Percentiles rank a stretch among this genome's conserved stretches.
Conservation (phyloP, 2,888 invertebrate genomes). For the Baccha elongata region DNA sequence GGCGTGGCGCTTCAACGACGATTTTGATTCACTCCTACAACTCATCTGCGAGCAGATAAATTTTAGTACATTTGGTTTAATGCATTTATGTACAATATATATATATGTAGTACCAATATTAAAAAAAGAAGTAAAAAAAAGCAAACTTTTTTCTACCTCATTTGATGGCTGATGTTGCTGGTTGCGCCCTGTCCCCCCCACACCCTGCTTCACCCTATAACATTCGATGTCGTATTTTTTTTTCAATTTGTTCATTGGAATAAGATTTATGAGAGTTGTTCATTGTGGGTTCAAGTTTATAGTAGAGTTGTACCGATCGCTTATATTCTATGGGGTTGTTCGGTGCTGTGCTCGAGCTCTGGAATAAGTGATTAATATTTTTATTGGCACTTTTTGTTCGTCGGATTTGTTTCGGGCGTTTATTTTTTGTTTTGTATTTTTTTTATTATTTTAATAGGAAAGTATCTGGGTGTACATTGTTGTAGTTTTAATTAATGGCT, state of each 20-base stretch:
- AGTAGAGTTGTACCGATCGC: slow-evolving; percentile 63
- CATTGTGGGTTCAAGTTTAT: slow-evolving; percentile 74
- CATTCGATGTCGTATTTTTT: slow-evolving; percentile 54
- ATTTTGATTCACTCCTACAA: slow-evolving; percentile 74
- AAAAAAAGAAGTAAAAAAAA: slow-evolving; percentile 27
- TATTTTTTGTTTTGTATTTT: slow-evolving; percentile 24
- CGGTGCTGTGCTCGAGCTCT: slow-evolving; percentile 47
- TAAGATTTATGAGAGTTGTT: slow-evolving; percentile 72
- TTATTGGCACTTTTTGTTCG: slow-evolving; percentile 73
- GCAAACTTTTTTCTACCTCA: slow-evolving; percentile 65
- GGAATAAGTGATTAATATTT: slow-evolving; percentile 73
- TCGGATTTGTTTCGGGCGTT: slow-evolving; percentile 66
- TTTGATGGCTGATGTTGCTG: slow-evolving; percentile 71
- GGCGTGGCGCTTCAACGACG: slow-evolving; percentile 61
- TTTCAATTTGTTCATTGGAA: slow-evolving; percentile 70
- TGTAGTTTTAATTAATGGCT: slow-evolving; percentile 58
- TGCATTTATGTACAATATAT: slow-evolving; percentile 33
- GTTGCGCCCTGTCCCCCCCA: background rate
- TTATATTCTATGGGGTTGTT: slow-evolving; percentile 56
- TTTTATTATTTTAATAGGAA: slow-evolving; percentile 35
- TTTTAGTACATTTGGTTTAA: slow-evolving; percentile 73
- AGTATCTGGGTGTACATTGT: slow-evolving; percentile 56
- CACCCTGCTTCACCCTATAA: slow-evolving; percentile 13
- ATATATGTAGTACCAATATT: background rate
- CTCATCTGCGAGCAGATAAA: slow-evolving; percentile 72